phyloP scores from a whole-genome alignment of 2,888 invertebrate species.

The Temnothorax unifasciatus region DNA sequence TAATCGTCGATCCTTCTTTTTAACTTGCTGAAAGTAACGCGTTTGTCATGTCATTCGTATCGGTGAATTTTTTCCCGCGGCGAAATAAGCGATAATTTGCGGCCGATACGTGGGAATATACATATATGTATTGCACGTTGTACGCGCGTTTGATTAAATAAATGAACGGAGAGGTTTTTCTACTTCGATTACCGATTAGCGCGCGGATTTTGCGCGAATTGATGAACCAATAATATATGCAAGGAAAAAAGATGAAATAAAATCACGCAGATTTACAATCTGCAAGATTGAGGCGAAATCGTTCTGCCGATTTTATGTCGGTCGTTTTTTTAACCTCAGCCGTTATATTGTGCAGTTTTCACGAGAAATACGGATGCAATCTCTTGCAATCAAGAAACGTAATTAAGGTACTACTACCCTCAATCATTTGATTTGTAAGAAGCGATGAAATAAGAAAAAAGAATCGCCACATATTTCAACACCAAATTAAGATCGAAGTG shows the following conservation, averaged over 20 bases:
- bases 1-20: conserved; percentile 14
- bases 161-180: background rate
- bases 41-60: conserved; percentile 8
- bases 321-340: background rate
- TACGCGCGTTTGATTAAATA: conserved; percentile 16
- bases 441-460: background rate
- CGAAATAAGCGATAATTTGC: conserved; percentile 8
- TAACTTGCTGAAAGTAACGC: conserved; percentile 5
- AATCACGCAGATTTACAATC: background rate
- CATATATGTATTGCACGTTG: background rate
- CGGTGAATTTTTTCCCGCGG: background rate
- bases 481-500: background rate
- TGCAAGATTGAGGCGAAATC: conserved; percentile 16
- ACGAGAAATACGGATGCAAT: background rate
- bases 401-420: background rate
- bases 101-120: conserved; percentile 2
- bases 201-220: conserved; percentile 6
- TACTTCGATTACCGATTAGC: background rate
- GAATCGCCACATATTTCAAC: background rate
- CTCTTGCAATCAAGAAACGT: conserved; percentile 2
- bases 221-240: conserved; percentile 15
- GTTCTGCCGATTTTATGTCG: background rate
- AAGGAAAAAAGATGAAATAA: background rate
- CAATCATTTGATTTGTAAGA: background rate
- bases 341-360: background rate